Percentiles rank a stretch among this genome's conserved stretches.
Evolutionary conservation across 2,888 invertebrate genomes (phyloP).

Genomic region (Osmoderma eremita): DNA sequence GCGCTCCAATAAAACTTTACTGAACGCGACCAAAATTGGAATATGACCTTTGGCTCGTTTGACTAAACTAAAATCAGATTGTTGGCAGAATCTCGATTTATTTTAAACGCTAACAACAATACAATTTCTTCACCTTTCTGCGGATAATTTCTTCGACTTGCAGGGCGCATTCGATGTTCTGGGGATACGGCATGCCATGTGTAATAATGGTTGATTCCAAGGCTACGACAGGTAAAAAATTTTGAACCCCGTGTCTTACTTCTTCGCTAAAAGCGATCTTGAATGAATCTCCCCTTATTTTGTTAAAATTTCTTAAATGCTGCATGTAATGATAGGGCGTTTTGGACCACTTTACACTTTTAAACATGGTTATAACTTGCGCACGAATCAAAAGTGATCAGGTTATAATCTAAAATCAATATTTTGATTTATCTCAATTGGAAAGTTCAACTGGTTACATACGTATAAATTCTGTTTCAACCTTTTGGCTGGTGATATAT

Average conservation of each 20-base stretch:
- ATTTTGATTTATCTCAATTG: conserved; percentile 4
- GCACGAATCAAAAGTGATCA: background rate
- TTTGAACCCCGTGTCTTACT: conserved; percentile 72
- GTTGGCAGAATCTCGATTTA: background rate
- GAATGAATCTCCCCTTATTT: background rate
- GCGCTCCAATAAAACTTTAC: too few relatives aligned
- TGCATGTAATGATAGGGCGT: background rate
- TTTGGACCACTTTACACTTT: conserved; percentile 6
- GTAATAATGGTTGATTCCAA: conserved; percentile 98
- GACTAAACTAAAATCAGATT: too few relatives aligned
- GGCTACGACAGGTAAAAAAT: conserved; percentile 83
- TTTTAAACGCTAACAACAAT: background rate
- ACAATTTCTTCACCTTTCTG: conserved; percentile 66
- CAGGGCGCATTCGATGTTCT: conserved; percentile 86
- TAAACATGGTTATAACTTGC: conserved; percentile 9
- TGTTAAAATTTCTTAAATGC: background rate
- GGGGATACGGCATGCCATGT: conserved; percentile 96
- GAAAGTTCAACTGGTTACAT: conserved; percentile 2
- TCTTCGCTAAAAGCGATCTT: conserved; percentile 62
- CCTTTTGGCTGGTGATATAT: too few relatives aligned
- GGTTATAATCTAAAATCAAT: background rate
- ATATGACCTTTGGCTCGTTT: background rate
- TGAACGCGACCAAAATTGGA: background rate
- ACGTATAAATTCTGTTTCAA: background rate
- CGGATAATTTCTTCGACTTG: conserved; percentile 83